A percentile compares a stretch with the other conserved stretches of the same genome.
Evolutionary conservation across 2,113 vertebrate species (phyloP).

Genomic region (Sialia sialis): DNA sequence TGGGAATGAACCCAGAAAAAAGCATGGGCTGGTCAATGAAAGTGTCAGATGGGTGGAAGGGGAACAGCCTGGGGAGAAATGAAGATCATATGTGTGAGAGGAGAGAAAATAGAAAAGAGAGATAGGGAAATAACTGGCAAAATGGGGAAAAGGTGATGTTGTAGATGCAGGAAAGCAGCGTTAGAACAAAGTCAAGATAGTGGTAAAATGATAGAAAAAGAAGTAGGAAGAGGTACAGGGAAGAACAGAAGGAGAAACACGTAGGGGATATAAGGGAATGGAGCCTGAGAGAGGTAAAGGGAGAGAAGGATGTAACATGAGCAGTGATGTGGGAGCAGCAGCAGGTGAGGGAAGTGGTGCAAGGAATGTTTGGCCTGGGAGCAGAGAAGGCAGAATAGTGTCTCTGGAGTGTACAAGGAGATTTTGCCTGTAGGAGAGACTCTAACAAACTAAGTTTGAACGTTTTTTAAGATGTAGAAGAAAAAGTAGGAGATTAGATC

Average conservation of each 20-base stretch:
- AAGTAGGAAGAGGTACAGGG: neutral
- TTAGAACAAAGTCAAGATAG: accelerated
- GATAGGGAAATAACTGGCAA: neutral
- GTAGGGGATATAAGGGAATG: neutral
- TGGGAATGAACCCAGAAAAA: neutral
- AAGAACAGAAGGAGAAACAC: neutral
- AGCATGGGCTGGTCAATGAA: neutral
- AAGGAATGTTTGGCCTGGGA: neutral
- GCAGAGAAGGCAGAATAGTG: neutral
- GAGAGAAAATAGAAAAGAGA: neutral
- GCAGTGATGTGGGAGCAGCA: neutral
- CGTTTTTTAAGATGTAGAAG: neutral
- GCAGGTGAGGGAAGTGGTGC: accelerated
- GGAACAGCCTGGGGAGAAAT: neutral
- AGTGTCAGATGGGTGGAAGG: neutral
- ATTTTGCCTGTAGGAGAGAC: neutral
- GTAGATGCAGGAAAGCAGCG: neutral
- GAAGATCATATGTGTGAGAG: neutral
- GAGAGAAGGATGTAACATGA: neutral
- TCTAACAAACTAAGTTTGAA: neutral
- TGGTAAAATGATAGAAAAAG: neutral
- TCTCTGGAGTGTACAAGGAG: neutral
- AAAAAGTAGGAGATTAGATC: neutral
- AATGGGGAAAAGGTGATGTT: neutral
- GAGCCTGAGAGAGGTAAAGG: neutral